phyloP scores from a whole-genome alignment of 2,888 invertebrate species.

The Phaedon cochleariae region DNA sequence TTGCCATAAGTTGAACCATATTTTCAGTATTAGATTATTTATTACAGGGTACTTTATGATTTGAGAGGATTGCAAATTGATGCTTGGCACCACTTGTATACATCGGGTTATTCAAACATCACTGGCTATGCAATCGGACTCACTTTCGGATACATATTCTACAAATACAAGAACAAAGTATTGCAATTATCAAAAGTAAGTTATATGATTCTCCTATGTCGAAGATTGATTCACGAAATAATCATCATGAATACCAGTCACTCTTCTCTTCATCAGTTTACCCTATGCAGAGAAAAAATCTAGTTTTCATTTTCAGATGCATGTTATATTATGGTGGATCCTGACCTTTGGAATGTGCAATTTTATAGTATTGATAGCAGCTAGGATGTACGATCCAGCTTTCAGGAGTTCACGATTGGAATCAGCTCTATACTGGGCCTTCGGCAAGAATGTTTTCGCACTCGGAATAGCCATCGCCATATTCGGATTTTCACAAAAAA shows the following conservation, averaged over 20 bases:
- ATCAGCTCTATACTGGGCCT: constrained; percentile 60
- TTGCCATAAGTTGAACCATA: not conserved
- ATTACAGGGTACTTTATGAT: constrained; percentile 45
- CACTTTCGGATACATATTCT: constrained; percentile 48
- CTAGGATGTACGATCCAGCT: constrained; percentile 52
- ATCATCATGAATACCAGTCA: too few species aligned
- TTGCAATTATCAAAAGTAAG: constrained; percentile 42
- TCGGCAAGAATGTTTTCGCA: constrained; percentile 59
- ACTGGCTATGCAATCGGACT: constrained; percentile 48
- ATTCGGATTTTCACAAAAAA: constrained; percentile 45
- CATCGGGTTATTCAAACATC: constrained; percentile 47
- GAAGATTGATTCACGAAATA: too few species aligned
- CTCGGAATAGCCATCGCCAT: constrained; percentile 52
- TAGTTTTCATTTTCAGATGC: constrained; percentile 40
- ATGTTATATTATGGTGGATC: constrained; percentile 50
- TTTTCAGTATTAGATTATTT: too few species aligned
- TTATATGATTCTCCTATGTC: too few species aligned
- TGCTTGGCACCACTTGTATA: constrained; percentile 46
- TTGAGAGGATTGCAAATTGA: constrained; percentile 34
- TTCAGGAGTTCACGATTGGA: constrained; percentile 55
- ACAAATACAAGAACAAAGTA: constrained; percentile 35
- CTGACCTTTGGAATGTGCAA: constrained; percentile 47
- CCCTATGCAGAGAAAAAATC: too few species aligned
- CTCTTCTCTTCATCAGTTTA: too few species aligned
- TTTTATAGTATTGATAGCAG: constrained; percentile 44